Percentiles rank a stretch among this genome's conserved stretches.
These are phyloP conservation scores for Nomada ruficornis DNA, from an alignment of 2,888 invertebrate genomes.

Conservation along the genomic window DNA sequence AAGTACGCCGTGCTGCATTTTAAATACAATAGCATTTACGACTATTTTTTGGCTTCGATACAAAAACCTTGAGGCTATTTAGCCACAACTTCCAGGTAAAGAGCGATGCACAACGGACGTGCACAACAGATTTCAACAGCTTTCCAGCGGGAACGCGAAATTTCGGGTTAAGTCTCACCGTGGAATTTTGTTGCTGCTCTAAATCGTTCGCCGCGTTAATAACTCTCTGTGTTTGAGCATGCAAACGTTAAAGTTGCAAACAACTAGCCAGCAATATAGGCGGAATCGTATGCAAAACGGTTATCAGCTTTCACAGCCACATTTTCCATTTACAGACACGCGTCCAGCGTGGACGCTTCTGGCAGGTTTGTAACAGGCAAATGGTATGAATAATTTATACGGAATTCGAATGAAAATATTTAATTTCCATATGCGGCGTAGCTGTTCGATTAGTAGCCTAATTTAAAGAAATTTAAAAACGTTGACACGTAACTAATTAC, in stretches of 20 bases:
- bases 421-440: neutral
- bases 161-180: too few relatives aligned
- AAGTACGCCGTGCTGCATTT: too few relatives aligned
- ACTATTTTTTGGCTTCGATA: too few relatives aligned
- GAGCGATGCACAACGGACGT: too few relatives aligned
- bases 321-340: neutral
- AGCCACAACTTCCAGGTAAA: too few relatives aligned
- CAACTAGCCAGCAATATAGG: neutral
- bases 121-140: too few relatives aligned
- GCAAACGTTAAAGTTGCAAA: neutral
- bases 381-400: conserved; percentile 11
- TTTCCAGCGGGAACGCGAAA: too few relatives aligned
- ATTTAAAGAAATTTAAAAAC: neutral
- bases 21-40: too few relatives aligned
- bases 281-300: neutral
- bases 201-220: neutral
- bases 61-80: too few relatives aligned
- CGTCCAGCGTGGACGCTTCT: neutral
- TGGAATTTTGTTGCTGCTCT: neutral
- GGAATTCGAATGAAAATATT: conserved; percentile 22
- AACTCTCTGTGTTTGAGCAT: neutral
- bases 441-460: neutral
- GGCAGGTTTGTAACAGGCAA: neutral
- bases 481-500: neutral
- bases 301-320: neutral